Conservation (phyloP, 2,113 vertebrate genomes). For the Hydropotes inermis region DNA sequence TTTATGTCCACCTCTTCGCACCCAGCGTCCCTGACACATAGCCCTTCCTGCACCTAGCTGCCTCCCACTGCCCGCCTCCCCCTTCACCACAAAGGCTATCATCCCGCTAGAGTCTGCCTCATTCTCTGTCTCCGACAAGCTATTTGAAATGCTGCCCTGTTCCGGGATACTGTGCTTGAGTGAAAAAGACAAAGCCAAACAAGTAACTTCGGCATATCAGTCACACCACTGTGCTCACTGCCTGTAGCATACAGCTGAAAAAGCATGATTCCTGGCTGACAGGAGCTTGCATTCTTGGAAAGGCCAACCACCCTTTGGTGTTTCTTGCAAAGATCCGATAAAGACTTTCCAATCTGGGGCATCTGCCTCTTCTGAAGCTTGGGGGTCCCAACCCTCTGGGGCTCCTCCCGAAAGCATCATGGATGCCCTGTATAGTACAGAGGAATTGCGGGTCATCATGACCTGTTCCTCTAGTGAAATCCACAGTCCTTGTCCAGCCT, state of each 20-base stretch:
- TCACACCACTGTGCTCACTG: rapidly evolving
- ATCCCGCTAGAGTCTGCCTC: neutral
- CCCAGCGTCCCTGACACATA: rapidly evolving
- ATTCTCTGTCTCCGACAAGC: neutral
- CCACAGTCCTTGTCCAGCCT: neutral
- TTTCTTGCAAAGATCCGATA: rapidly evolving
- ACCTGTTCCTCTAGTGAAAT: neutral
- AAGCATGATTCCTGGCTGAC: neutral
- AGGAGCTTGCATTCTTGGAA: rapidly evolving
- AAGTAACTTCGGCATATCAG: rapidly evolving
- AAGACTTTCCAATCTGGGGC: too few relatives aligned
- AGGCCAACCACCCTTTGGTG: neutral
- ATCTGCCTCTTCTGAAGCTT: neutral
- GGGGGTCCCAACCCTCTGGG: rapidly evolving
- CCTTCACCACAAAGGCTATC: neutral
- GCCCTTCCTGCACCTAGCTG: rapidly evolving
- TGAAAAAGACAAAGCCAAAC: neutral
- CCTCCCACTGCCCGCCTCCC: rapidly evolving
- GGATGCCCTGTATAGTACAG: rapidly evolving
- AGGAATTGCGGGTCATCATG: too few relatives aligned
- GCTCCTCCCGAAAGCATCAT: rapidly evolving
- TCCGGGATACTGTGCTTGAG: neutral
- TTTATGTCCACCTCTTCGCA: rapidly evolving
- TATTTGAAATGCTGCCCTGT: neutral
- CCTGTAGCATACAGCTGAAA: neutral